phyloP scores from a whole-genome alignment of 2,797 vertebrate species.

The Lacerta viridis region DNA sequence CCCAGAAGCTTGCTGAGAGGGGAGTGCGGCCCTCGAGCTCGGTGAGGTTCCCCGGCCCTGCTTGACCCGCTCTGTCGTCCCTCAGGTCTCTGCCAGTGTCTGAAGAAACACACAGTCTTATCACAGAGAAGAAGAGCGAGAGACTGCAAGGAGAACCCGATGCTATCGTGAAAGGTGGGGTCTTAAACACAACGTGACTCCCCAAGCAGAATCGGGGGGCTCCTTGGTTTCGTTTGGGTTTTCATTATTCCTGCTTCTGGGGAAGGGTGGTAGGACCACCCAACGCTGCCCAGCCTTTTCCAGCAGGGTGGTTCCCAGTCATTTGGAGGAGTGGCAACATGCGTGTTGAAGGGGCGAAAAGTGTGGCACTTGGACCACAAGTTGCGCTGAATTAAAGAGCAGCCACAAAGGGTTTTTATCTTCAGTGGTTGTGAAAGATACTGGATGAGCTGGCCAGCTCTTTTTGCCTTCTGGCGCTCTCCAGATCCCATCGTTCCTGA shows the following conservation, averaged over 20 bases:
- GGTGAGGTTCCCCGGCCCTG: too few species aligned
- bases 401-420: neutral
- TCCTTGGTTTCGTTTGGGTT: neutral
- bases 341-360: too few species aligned
- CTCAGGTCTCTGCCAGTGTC: slow-evolving; percentile 84
- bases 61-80: neutral
- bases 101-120: slow-evolving; percentile 93
- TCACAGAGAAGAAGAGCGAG: slow-evolving; percentile 87
- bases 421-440: neutral
- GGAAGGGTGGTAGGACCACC: neutral
- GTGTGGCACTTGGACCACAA: too few species aligned
- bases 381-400: neutral
- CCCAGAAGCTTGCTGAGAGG: too few species aligned
- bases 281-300: neutral
- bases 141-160: slow-evolving; percentile 88
- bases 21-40: too few species aligned
- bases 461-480: too few species aligned
- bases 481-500: too few species aligned
- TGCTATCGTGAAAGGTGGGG: slow-evolving; percentile 90
- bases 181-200: neutral
- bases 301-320: neutral
- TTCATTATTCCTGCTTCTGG: neutral
- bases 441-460: too few species aligned
- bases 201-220: neutral
- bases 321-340: neutral